Evolutionary conservation across 2,888 invertebrate genomes (phyloP), one percentile per base, ranked within the genome.

Genomic region (Kuschelorhynchus macadamiae): DNA sequence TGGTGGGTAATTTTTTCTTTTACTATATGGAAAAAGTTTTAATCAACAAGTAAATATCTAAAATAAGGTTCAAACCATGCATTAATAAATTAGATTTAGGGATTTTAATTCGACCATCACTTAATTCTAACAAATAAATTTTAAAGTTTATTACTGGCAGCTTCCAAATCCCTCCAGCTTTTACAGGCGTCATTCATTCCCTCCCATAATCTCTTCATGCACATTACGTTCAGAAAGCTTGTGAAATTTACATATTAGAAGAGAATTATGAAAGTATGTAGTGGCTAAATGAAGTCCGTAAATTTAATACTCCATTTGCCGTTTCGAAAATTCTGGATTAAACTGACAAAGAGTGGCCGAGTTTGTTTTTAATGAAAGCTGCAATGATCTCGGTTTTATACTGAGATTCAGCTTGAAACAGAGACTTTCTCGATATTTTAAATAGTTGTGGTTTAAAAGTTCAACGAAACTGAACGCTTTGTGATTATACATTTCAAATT

Each of bases 231-330:
- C n/a, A 41, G 42, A 25, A 18, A 57, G 50, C 52, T 65, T 21
- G 30, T 39, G 20, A 46, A 55, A 67, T 67, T 67, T 67, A 55
- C 67, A 67, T 61, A 61, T 56, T 66, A 52, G 60, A 59, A 60
- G 63, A 44, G 63, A 47, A 55, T 63, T 56, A 56, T 56, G 56
- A 50, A 56, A 47, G 56, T 63, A 42, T 47, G 49, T 20, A 47
- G 21, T 55, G 18, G 47, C 14, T 55, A 63, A 63, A 55, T 63
- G 41, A 41, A 50, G 49, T 36, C 21, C 16, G 16, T 42, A 41
- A 49, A 64, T 49, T 56, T 56, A 39, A 64, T 63, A 49, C 63
- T 63, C 39, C 25, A 49, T 49, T 63, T 63, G 49, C 25, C 41
- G 25, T 30, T 30, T 16, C 42, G 41, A 61, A 61, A 61, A 61